Evolutionary conservation across 2,113 vertebrate genomes (phyloP), one percentile per base, ranked within the genome.

Genomic region (Lota lota): DNA sequence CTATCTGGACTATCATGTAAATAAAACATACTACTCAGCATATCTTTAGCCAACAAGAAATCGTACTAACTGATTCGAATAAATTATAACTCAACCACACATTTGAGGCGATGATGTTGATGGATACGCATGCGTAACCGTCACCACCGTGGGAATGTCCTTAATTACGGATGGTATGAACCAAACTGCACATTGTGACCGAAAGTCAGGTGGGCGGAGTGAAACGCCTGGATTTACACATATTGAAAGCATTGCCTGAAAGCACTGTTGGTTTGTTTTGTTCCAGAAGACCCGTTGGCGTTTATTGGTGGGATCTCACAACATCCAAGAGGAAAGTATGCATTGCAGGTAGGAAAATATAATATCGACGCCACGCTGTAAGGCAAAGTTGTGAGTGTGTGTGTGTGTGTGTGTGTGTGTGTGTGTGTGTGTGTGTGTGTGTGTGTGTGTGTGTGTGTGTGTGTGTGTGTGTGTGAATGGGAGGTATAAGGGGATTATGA

Each of bases 291-390:
- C 59, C 47, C 61, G 61, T 63, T 56, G 4, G 28, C 51, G 61
- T 36, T 72, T 67, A 51, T 53, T 22, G 71, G 59, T 56, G 21
- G 74, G 75, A 67, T 69, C 73, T 47, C 58, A 21, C 66, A 22
- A 20, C 19, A 56, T 21, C 68, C 21, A 60, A 63, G 47, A 67
- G 79, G 5, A 67, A 33, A 33, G 28, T 33, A 90, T 90, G 88
- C 10, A 62, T 68, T 84, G 84, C 85, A 88, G 88, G 88, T 90
- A 87, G 33, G 88, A 19, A 7, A 1, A 33, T 33, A 33, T 33
- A 33, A 33, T 33, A 33, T 4, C 28, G 28, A 33, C 4, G 28
- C 28, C 4, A 33, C 28, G 28, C 28, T 33, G 28, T 33, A 33
- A 33, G 28, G 28, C 7, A 33, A 33, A 33, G 28, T 5, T 54